Conservation (phyloP, 2,113 vertebrate species). For the Hydrochoerus hydrochaeris region DNA sequence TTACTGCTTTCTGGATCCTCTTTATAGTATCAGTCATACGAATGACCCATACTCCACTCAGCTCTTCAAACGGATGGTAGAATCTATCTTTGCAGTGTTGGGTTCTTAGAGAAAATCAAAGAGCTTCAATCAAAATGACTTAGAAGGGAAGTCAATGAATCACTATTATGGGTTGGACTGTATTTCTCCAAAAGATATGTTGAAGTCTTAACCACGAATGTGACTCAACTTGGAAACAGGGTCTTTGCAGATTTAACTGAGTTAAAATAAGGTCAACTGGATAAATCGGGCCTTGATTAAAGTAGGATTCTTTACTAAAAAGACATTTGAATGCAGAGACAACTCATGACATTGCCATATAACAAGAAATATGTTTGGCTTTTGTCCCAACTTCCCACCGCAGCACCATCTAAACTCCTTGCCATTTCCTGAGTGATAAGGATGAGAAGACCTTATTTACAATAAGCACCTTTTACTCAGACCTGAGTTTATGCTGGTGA, state of each 20-base stretch:
- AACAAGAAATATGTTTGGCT: background rate
- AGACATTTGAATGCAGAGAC: background rate
- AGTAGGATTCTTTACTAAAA: background rate
- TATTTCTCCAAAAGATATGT: background rate
- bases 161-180: background rate
- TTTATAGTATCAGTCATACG: background rate
- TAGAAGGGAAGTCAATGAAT: background rate
- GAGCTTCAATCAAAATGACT: background rate
- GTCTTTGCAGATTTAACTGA: background rate
- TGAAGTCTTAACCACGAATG: background rate
- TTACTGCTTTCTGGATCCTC: background rate
- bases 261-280: background rate
- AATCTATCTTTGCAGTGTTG: background rate
- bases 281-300: background rate
- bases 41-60: background rate
- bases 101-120: background rate
- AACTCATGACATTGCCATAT: background rate
- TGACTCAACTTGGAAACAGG: background rate
- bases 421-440: background rate
- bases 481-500: background rate
- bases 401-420: background rate
- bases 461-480: background rate
- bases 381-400: background rate
- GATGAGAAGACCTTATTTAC: background rate
- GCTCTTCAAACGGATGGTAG: background rate